These are phyloP conservation scores for Sapayoa aenigma DNA, from an alignment of 2,113 vertebrate genomes.

Conservation along the genomic window DNA sequence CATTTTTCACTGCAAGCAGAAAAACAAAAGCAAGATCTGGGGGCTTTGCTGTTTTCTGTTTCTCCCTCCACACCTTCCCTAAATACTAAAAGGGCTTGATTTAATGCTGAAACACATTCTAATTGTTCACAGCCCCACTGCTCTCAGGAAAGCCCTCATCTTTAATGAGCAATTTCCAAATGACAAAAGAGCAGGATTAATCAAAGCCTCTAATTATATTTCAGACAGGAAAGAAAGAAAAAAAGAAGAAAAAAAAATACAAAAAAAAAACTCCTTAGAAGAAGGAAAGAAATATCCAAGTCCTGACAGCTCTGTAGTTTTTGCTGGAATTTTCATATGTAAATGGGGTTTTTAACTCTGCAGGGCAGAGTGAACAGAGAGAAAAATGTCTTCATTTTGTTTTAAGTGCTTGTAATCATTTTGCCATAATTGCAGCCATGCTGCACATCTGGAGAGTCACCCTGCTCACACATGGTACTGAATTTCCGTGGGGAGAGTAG, in stretches of 20 bases:
- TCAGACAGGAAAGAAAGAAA: not conserved
- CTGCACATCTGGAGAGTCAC: slow-evolving; percentile 24
- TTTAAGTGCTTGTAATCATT: slow-evolving; percentile 18
- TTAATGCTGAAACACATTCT: slow-evolving; percentile 43
- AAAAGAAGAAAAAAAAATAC: no score
- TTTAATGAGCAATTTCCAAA: slow-evolving; percentile 66
- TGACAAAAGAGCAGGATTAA: slow-evolving; percentile 64
- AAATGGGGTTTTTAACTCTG: slow-evolving; percentile 20
- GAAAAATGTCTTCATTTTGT: slow-evolving; percentile 47
- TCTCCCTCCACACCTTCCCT: not conserved
- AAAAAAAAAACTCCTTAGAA: not conserved
- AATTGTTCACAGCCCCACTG: slow-evolving; percentile 42
- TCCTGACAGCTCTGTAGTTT: not conserved
- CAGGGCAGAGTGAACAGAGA: not conserved
- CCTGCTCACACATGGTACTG: not conserved
- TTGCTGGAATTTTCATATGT: not conserved
- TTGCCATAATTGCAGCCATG: not conserved
- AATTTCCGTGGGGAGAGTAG: not conserved
- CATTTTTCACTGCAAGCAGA: not conserved
- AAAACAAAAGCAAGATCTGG: not conserved
- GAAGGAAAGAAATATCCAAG: not conserved
- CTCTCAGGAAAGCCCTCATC: slow-evolving; percentile 53
- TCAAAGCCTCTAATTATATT: slow-evolving; percentile 68
- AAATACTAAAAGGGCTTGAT: not conserved
- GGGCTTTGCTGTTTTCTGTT: not conserved